Conservation (phyloP, 2,113 vertebrate species). For the Cyprinus carpio region DNA sequence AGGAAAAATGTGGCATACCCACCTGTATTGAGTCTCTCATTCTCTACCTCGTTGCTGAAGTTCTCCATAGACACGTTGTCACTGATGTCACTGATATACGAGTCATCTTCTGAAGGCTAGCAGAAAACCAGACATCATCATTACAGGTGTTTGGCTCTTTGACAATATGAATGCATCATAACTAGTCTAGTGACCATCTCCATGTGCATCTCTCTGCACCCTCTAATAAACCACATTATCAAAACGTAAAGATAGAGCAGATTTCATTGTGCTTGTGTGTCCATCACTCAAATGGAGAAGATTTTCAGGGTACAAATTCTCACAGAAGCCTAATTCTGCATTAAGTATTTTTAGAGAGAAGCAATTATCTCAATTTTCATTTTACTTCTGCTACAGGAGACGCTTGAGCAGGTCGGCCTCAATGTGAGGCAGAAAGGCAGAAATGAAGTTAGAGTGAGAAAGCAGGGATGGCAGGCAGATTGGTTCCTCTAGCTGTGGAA, state of each 20-base stretch:
- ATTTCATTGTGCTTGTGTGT: background rate
- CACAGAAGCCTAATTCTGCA: conserved; percentile 48
- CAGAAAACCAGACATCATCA: conserved; percentile 38
- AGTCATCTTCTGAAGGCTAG: conserved; percentile 94
- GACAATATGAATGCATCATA: conserved; percentile 45
- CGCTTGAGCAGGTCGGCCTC: conserved; percentile 46
- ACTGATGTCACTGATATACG: conserved; percentile 94
- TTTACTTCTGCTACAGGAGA: conserved; percentile 58
- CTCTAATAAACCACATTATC: background rate
- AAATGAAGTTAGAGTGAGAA: conserved; percentile 10
- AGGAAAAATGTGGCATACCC: background rate
- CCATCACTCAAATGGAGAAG: conserved; percentile 16
- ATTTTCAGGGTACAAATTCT: conserved; percentile 49
- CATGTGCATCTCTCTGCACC: conserved; percentile 42
- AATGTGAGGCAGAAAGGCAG: background rate
- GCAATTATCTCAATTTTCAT: conserved; percentile 67
- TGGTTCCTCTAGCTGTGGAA: background rate
- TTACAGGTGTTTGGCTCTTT: conserved; percentile 31
- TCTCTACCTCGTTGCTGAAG: conserved; percentile 86
- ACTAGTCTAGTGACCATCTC: background rate
- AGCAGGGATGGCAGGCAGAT: background rate
- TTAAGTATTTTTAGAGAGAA: conserved; percentile 70
- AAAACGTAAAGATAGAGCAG: background rate
- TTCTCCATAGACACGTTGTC: conserved; percentile 96
- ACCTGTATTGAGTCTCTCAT: conserved; percentile 85